Base-by-base conservation (phyloP, 1,140 invertebrate genomes). In the Rhopalosiphum padi region DNA sequence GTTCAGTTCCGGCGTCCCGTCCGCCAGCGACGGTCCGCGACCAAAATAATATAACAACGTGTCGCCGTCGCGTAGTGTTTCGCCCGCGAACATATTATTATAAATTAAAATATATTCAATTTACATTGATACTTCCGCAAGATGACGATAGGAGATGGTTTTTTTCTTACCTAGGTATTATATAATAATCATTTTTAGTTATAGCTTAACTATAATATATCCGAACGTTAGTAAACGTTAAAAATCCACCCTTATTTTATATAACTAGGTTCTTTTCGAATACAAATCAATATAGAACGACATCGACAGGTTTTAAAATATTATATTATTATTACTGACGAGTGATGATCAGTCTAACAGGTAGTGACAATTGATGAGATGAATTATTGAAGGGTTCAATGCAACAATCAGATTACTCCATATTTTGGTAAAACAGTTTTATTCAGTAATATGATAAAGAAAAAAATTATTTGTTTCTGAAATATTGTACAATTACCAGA, bases 1-100 rank as follows among this genome's bases (percentile, higher is more conserved):
- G 46, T 37, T 83, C 91, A 92, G 91, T 92, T 43, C 30, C 77
- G 91, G 46, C 91, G 91, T 51, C 51, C 46, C 91, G n/a, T 92
- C 68, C 68, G 21, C 23, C 35, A 23, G 30, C 4, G 22, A 37
- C 68, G 77, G 46, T 82, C 46, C n/a, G 77, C 43, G 22, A 89
- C 48, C 0, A 11, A 30, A 46, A 46, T 25, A 30, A 21, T 46
- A n/a, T 30, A 18, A 43, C 41, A 30, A 18, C 85, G 85, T 18
- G 35, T 83, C 23, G 37, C 2, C 30, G 18, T 6, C 86, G 43
- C 5, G 15, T 87, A 48, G 37, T 68, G 60, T 85, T 41, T 51
- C 23, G 41, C 41, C 23, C 83, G 41, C 41, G 37, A 37, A 35
- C 21, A 37, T 37, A 83, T 22, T 37, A 83, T 37, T 83, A 23